A percentile compares a stretch with the other conserved stretches of the same genome.
Conservation (phyloP, 2,113 vertebrate species). For the Andinoacara biseriatus region DNA sequence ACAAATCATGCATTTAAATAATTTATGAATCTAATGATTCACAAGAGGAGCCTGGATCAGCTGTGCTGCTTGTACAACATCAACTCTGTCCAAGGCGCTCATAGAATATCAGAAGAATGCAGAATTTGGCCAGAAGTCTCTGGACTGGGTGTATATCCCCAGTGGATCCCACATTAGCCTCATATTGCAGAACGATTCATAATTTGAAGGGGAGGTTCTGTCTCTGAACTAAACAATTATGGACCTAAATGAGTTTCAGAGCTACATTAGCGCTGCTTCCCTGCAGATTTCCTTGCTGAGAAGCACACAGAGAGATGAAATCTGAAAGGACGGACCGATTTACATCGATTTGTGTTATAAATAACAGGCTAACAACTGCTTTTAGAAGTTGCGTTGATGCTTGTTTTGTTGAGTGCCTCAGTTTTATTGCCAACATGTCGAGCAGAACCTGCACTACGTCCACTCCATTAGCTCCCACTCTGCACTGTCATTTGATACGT, state of each 20-base stretch:
- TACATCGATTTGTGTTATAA: constrained; percentile 20
- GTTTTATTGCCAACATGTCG: neutral
- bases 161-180: neutral
- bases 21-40: constrained; percentile 10
- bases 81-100: constrained; percentile 26
- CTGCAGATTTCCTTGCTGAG: neutral
- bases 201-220: neutral
- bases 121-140: neutral
- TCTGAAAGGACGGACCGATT: neutral
- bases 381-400: constrained; percentile 16
- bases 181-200: neutral
- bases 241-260: neutral
- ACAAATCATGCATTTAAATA: neutral
- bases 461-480: neutral
- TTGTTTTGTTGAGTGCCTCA: constrained; percentile 23
- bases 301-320: neutral
- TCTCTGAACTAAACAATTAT: neutral
- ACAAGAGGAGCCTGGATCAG: constrained; percentile 1
- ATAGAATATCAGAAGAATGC: neutral
- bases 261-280: constrained; percentile 9
- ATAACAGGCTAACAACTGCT: constrained; percentile 20
- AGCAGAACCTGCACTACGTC: neutral
- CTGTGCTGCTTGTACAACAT: neutral
- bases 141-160: neutral
- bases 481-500: neutral